phyloP scores from a whole-genome alignment of 2,113 vertebrate genomes.

The Dicrurus megarhynchus region DNA sequence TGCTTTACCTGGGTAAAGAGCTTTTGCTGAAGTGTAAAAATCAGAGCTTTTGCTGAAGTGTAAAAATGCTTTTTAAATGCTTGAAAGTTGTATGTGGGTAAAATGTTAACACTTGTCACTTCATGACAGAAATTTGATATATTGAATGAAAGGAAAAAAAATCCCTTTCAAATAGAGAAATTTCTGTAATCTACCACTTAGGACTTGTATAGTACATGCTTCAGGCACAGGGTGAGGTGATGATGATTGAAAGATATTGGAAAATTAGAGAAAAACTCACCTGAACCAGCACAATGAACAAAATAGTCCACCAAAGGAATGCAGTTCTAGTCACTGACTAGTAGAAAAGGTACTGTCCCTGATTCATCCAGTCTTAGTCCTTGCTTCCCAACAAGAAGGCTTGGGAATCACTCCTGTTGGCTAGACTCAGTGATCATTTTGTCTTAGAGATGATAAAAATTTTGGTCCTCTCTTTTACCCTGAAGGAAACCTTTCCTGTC shows the following conservation, averaged over 20 bases:
- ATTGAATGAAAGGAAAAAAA: not conserved
- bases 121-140: not conserved
- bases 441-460: not conserved
- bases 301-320: not conserved
- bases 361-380: not conserved
- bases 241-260: not conserved
- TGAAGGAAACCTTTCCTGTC: not conserved
- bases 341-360: not conserved
- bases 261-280: not conserved
- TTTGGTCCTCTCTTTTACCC: not conserved
- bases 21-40: not conserved
- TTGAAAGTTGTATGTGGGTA: not conserved
- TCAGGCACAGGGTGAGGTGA: not conserved
- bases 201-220: not conserved
- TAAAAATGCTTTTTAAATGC: not conserved
- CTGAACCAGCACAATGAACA: not conserved
- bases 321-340: not conserved
- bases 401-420: not conserved
- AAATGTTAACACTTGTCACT: not conserved
- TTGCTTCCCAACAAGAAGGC: not conserved
- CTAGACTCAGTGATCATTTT: not conserved
- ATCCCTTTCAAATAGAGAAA: not conserved
- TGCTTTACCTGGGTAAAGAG: not conserved
- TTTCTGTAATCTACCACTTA: not conserved
- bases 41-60: not conserved